Base-by-base conservation (phyloP, 2,797 vertebrate genomes). In the Acanthurus leucopareius region DNA sequence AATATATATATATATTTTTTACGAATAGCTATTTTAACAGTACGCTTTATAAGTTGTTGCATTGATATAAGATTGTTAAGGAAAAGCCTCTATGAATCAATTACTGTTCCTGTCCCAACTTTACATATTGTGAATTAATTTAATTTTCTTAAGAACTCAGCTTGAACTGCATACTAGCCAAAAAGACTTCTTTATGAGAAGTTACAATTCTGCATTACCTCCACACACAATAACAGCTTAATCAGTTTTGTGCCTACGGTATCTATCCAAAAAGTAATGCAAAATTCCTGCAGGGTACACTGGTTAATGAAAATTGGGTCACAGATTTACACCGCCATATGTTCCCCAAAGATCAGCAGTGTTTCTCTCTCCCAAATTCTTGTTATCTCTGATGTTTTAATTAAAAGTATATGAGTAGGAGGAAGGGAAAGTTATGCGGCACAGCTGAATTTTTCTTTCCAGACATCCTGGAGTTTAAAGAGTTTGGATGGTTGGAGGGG, bases 401-500 rank as follows among this genome's bases (percentile, higher is more conserved):
- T 93, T 92, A 91, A 90, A 90, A 84, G 89, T 85, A 83, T 79
- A 94, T 84, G 88, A 89, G 85, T 8, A 56, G 59, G 80, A 77
- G 65, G 84, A 75, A 75, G 51, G 49, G 68, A 70, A 42, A 78
- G 54, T 74, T 79, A 66, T 69, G 85, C 77, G 83, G 79, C 76
- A 54, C 79, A 56, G 86, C 63, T 75, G 56, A 84, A 78, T 87
- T 83, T 59, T 63, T 73, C 79, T 80, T 87, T 89, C 79, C 69
- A 79, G 88, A 70, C 83, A 62, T 83, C 60, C 83, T 68, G 53
- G 59, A 65, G 76, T 76, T 89, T 79, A 48, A 72, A 70, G 68
- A 82, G 72, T 86, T 75, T 79, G 70, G 56, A 61, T 69, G 62
- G 76, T 72, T 74, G 52, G 63, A 75, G 59, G 10, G 45, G 49